phyloP scores from a whole-genome alignment of 2,797 vertebrate genomes.

The Chrysocyon brachyurus region DNA sequence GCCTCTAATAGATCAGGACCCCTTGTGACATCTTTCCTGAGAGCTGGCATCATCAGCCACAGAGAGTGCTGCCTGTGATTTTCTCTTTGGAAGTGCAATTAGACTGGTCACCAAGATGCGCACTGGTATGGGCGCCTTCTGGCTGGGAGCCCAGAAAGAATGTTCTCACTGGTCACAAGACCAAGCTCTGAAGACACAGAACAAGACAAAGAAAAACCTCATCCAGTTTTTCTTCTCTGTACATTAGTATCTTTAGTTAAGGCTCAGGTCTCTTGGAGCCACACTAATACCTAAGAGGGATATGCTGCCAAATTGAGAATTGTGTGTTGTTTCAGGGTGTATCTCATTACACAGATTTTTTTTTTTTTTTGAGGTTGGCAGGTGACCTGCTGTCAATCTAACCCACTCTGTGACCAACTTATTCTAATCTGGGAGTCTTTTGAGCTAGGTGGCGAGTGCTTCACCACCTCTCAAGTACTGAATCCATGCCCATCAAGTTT shows the following conservation, averaged over 20 bases:
- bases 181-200: neutral
- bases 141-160: neutral
- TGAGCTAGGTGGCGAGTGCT: neutral
- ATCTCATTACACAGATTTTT: neutral
- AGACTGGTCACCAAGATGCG: neutral
- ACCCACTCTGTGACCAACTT: neutral
- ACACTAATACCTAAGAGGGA: neutral
- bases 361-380: neutral
- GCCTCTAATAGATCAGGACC: neutral
- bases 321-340: neutral
- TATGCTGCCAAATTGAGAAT: neutral
- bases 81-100: neutral
- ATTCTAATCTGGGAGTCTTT: neutral
- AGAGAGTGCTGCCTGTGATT: neutral
- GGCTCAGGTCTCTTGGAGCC: neutral
- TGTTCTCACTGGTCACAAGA: neutral
- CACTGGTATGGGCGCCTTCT: neutral
- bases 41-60: neutral
- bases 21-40: neutral
- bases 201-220: neutral
- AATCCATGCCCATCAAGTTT: neutral
- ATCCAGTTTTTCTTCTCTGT: neutral
- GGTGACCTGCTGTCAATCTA: neutral
- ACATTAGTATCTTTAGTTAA: neutral
- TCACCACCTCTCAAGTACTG: neutral